Base-by-base conservation (phyloP, 2,113 vertebrate genomes). In the Tinamus guttatus region DNA sequence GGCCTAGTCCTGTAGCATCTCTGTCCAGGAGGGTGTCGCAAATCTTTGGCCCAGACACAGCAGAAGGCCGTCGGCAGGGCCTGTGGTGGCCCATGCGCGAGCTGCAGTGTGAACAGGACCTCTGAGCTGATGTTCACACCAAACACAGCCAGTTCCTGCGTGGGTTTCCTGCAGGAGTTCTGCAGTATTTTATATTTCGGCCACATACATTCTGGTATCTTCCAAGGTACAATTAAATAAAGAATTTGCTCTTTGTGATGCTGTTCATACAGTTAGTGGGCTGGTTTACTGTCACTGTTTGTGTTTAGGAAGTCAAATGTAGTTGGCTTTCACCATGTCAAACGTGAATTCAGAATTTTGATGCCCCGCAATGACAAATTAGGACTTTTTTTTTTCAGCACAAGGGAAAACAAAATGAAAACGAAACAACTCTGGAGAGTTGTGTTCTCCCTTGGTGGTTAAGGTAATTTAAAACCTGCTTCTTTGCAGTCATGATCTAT, bases 321-420 rank as follows among this genome's bases (percentile, higher is more conserved):
- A 90, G 40, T 64, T 82, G 90, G 85, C 56, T 91, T 93, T 93
- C 90, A 89, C 78, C 24, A 0, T 41, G 76, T 82, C 51, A 20
- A 85, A 15, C 18, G 5, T 41, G 25, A 30, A 56, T 59, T 45
- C 49, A 70, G 8, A 20, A 38, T 71, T 85, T 97, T 43, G 17
- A 32, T 96, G 93, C 79, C 96, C 93, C 94, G 54, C 89, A 95
- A 95, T 94, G 86, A 59, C 96, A 90, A 96, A 77, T 90, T 59
- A 93, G 87, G 59, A 81, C 60, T 96, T 96, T 90, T 90, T 92
- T 92, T 96, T 90, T 87, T 91, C 64, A 70, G 80, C 95, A 70
- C 74, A 92, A 82, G 59, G 14, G 20, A 85, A 68, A 43, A n/a
- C 9, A n/a, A 32, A 58, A 40, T 12, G 11, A 85, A 87, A 83